A percentile compares a stretch with the other conserved stretches of the same genome.
These are phyloP conservation scores for Gymnocypris eckloni DNA, from an alignment of 2,797 vertebrate species.

Conservation along the genomic window DNA sequence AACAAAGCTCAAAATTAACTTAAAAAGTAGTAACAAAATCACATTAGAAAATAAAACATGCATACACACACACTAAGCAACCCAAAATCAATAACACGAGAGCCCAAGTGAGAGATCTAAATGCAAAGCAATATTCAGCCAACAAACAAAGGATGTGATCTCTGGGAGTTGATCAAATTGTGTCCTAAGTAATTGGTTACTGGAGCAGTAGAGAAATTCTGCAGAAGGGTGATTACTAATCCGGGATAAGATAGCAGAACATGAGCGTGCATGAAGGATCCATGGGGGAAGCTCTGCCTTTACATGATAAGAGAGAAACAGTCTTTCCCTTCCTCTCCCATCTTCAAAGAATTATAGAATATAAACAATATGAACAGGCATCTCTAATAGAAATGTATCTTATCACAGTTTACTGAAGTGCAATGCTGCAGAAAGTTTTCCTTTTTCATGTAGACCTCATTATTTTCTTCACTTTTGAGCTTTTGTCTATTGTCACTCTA, in stretches of 20 bases:
- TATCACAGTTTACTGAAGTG: slow-evolving; percentile 1
- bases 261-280: slow-evolving; percentile 57
- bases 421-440: background rate
- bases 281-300: slow-evolving; percentile 45
- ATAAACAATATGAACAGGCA: slow-evolving; percentile 40
- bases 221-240: slow-evolving; percentile 42
- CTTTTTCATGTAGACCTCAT: background rate
- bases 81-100: slow-evolving; percentile 27
- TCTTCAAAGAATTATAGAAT: slow-evolving; percentile 37
- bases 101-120: slow-evolving; percentile 1
- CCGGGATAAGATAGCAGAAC: slow-evolving; percentile 46
- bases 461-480: background rate
- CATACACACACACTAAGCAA: slow-evolving; percentile 12
- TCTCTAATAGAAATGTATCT: slow-evolving; percentile 7
- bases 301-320: slow-evolving; percentile 55
- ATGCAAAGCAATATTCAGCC: slow-evolving; percentile 33
- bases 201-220: slow-evolving; percentile 41
- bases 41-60: background rate
- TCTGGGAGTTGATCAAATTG: slow-evolving; percentile 27
- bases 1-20: background rate
- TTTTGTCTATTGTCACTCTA: background rate
- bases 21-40: background rate
- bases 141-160: slow-evolving; percentile 1
- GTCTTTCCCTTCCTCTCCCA: slow-evolving; percentile 36
- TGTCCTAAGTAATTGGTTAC: slow-evolving; percentile 42